phyloP scores from a whole-genome alignment of 2,888 invertebrate genomes.

The Malthinus seriepunctatus region DNA sequence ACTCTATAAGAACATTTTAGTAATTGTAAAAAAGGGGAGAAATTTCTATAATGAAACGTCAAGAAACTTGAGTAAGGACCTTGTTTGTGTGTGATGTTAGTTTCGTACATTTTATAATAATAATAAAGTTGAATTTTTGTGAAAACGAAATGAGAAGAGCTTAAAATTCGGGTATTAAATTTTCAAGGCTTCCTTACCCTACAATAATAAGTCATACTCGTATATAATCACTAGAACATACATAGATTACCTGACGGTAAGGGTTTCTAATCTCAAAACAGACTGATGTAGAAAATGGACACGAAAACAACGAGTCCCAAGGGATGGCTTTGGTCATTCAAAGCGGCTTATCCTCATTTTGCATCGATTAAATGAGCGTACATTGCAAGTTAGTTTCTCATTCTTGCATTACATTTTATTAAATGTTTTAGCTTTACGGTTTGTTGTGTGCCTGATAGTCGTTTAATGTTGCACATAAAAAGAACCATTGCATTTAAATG shows the following conservation, averaged over 20 bases:
- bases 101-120: no score
- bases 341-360: conserved; percentile 30
- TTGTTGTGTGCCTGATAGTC: conserved; percentile 9
- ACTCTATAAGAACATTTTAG: no score
- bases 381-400: conserved; percentile 30
- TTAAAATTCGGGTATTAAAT: no score
- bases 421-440: conserved; percentile 26
- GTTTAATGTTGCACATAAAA: no score
- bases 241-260: conserved; percentile 26
- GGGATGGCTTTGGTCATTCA: conserved; percentile 29
- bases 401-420: conserved; percentile 30
- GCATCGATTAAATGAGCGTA: conserved; percentile 24
- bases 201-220: conserved; percentile 10
- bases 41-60: no score
- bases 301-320: conserved; percentile 24
- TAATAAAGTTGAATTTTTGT: no score
- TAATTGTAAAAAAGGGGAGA: no score
- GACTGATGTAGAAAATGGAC: conserved; percentile 27
- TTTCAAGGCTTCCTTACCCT: background rate
- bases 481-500: no score
- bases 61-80: no score
- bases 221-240: conserved; percentile 19
- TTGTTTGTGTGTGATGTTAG: no score
- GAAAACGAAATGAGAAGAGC: no score
- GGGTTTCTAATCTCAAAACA: conserved; percentile 26